These are phyloP conservation scores for Idaea dimidiata DNA, from an alignment of 2,888 invertebrate genomes.

Conservation along the genomic window DNA sequence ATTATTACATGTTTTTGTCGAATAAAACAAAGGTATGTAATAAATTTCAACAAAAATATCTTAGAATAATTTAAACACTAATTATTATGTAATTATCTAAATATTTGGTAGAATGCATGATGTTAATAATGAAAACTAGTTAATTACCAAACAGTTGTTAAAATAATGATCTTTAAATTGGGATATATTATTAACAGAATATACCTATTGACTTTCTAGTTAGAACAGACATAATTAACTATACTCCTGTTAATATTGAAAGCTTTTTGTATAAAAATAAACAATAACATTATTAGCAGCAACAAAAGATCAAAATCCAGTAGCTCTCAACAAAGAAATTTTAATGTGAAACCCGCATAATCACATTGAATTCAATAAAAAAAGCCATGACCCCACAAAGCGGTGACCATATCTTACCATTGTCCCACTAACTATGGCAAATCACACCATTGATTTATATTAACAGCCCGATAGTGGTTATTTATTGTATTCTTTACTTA, in stretches of 20 bases:
- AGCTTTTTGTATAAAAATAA: not conserved
- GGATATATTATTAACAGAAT: too few species aligned
- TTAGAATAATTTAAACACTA: too few species aligned
- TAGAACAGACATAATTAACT: too few species aligned
- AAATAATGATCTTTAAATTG: too few species aligned
- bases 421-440: slow-evolving; percentile 55
- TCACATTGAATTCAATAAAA: slow-evolving; percentile 65
- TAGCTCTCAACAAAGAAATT: not conserved
- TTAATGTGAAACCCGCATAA: slow-evolving; percentile 57
- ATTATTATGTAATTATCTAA: too few species aligned
- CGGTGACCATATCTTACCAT: slow-evolving; percentile 43
- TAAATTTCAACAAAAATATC: not conserved
- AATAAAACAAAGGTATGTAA: not conserved
- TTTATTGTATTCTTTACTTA: slow-evolving; percentile 28
- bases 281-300: slow-evolving; percentile 12
- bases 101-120: too few species aligned
- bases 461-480: slow-evolving; percentile 34
- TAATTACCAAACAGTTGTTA: not conserved
- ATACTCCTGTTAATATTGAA: too few species aligned
- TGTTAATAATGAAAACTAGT: too few species aligned
- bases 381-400: slow-evolving; percentile 55
- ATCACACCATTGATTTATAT: slow-evolving; percentile 45
- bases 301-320: slow-evolving; percentile 9
- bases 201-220: too few species aligned
- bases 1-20: not conserved